Evolutionary conservation across 2,797 vertebrate species (phyloP).

Genomic region (Acrocephalus scirpaceus): DNA sequence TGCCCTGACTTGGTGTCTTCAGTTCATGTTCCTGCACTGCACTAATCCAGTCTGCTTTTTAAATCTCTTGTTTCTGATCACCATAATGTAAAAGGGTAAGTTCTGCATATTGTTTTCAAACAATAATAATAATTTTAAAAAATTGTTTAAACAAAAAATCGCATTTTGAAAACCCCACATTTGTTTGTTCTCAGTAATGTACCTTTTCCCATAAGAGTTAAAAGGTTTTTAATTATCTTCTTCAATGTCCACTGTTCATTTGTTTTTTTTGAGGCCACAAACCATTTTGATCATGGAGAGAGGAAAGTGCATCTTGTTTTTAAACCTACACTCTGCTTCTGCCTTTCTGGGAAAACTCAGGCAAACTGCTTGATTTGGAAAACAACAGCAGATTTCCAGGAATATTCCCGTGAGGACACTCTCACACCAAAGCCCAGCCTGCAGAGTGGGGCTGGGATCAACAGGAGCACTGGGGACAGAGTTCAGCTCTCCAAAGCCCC

Average conservation of each 20-base stretch:
- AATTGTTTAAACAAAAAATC: neutral
- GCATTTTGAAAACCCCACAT: rapidly evolving
- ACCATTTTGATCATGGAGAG: neutral
- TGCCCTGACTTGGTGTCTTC: neutral
- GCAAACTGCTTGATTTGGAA: neutral
- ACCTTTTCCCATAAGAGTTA: neutral
- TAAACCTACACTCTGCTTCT: neutral
- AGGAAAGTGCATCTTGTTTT: neutral
- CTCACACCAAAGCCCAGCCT: neutral
- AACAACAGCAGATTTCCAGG: neutral
- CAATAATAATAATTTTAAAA: neutral
- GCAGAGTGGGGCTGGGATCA: neutral
- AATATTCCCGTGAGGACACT: neutral
- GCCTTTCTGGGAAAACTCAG: neutral
- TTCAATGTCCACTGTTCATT: neutral
- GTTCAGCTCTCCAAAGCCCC: neutral
- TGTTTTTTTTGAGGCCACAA: neutral
- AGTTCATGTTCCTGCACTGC: neutral
- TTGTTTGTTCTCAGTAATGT: neutral
- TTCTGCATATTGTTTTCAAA: neutral
- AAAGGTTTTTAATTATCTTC: neutral
- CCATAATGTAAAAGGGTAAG: rapidly evolving
- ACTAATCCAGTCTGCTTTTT: neutral
- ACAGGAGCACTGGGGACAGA: neutral
- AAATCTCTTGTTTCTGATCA: neutral